Percentiles rank a stretch among this genome's conserved stretches.
phyloP scores from a whole-genome alignment of 2,797 vertebrate genomes.

The Rhabdophis nuchalis region DNA sequence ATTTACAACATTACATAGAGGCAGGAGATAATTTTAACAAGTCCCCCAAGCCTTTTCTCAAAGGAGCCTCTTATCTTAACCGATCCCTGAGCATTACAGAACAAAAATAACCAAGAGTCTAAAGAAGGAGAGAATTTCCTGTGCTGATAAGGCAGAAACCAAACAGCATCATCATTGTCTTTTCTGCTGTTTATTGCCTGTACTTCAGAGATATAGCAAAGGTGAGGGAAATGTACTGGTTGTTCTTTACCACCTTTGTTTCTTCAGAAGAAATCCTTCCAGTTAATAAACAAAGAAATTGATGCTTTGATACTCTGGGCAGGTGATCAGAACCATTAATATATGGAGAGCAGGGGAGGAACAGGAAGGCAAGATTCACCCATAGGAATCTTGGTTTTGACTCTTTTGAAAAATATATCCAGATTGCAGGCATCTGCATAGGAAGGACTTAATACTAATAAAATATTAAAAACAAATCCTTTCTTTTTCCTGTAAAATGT shows the following conservation, averaged over 20 bases:
- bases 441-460: background rate
- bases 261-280: background rate
- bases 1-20: slow-evolving; percentile 59
- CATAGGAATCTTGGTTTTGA: background rate
- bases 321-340: background rate
- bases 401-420: background rate
- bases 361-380: background rate
- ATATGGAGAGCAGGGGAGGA: background rate
- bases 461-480: background rate
- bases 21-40: slow-evolving; percentile 60
- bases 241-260: background rate
- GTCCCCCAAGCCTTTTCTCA: slow-evolving; percentile 63
- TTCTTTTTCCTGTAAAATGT: background rate
- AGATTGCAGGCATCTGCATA: background rate
- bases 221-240: background rate
- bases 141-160: slow-evolving; percentile 51
- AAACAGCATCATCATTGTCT: slow-evolving; percentile 59
- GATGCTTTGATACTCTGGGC: background rate
- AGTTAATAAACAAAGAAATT: slow-evolving; percentile 12
- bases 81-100: slow-evolving; percentile 62
- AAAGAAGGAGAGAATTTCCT: slow-evolving; percentile 68
- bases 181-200: slow-evolving; percentile 52
- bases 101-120: slow-evolving; percentile 61
- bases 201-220: slow-evolving; percentile 21
- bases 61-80: slow-evolving; percentile 59